These are phyloP conservation scores for Cyphomyrus plagiostoma DNA, from an alignment of 2,113 vertebrate species.

Conservation along the genomic window DNA sequence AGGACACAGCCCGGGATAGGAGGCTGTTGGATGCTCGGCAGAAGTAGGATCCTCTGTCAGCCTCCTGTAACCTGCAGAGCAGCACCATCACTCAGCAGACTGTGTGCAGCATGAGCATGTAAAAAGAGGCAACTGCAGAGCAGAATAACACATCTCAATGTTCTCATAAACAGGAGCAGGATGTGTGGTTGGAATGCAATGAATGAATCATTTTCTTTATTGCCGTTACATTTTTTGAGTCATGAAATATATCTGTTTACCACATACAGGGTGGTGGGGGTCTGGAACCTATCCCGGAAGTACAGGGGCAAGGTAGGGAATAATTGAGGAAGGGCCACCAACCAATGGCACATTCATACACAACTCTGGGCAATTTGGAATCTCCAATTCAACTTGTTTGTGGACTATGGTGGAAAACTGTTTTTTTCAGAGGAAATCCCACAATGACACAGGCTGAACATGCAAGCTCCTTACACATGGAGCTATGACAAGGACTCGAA, in stretches of 20 bases:
- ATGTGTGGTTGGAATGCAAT: not conserved
- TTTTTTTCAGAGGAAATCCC: not conserved
- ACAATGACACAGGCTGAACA: not conserved
- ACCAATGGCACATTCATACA: not conserved
- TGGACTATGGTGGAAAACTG: not conserved
- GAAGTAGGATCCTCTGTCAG: conserved; percentile 58
- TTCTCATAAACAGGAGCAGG: not conserved
- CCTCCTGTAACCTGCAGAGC: conserved; percentile 48
- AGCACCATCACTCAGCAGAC: not conserved
- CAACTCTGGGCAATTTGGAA: not conserved
- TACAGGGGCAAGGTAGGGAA: not conserved
- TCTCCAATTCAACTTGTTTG: not conserved
- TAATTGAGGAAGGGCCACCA: not conserved
- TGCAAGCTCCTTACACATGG: not conserved
- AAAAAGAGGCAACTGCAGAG: not conserved
- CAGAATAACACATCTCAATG: not conserved
- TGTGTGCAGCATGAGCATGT: not conserved
- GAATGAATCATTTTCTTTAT: not conserved
- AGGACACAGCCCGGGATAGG: conserved; percentile 52
- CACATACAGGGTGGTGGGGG: not conserved
- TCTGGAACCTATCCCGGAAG: not conserved
- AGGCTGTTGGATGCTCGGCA: conserved; percentile 56
- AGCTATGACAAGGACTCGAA: not conserved
- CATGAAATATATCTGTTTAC: not conserved
- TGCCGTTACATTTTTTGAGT: not conserved